These are phyloP conservation scores for Miichthys miiuy DNA, from an alignment of 2,797 vertebrate species.

Conservation along the genomic window DNA sequence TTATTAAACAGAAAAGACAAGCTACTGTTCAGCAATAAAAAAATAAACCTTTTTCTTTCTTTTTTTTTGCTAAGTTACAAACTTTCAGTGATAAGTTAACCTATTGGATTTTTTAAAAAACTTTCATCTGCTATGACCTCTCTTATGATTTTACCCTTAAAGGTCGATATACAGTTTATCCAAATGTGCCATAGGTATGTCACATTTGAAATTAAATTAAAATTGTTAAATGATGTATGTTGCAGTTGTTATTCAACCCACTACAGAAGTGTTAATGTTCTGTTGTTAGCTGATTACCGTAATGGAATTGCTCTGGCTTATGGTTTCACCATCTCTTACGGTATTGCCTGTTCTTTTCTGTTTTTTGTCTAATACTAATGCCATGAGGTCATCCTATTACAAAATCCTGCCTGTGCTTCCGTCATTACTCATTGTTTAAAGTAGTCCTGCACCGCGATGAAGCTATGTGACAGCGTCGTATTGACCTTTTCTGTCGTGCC, in stretches of 20 bases:
- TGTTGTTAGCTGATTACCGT: background rate
- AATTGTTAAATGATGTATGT: background rate
- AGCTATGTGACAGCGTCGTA: conserved; percentile 36
- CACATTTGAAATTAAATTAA: background rate
- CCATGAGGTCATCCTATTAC: conserved; percentile 37
- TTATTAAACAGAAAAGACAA: background rate
- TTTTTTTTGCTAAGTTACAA: background rate
- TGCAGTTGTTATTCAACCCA: conserved; percentile 2
- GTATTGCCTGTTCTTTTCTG: conserved; percentile 4
- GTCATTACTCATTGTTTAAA: conserved; percentile 51
- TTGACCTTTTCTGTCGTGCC: conserved; percentile 64
- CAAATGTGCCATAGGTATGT: background rate
- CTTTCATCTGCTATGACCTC: background rate
- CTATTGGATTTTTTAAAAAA: background rate
- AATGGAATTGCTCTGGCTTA: conserved; percentile 9
- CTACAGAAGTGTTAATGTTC: background rate
- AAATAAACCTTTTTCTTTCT: too few relatives aligned
- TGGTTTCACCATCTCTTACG: conserved; percentile 18
- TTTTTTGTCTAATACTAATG: conserved; percentile 5
- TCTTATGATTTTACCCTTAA: background rate
- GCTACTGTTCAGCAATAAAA: background rate
- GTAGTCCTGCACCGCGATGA: conserved; percentile 37
- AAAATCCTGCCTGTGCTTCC: conserved; percentile 35
- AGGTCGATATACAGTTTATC: background rate
- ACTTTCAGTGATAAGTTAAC: background rate